Conservation (phyloP, 2,888 invertebrate genomes). For the Callosobruchus maculatus region DNA sequence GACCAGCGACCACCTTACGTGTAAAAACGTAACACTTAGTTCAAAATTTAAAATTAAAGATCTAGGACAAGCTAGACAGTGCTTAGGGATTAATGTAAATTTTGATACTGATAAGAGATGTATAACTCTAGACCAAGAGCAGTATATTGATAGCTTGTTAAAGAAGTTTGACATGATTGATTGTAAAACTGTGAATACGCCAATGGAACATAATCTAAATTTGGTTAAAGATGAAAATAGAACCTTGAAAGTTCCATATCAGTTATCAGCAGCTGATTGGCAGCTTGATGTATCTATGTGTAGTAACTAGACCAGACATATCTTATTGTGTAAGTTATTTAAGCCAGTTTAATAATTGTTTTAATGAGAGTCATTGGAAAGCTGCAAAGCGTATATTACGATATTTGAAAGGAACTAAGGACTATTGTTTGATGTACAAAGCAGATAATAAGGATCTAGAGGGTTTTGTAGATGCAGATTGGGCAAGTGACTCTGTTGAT, state of each 20-base stretch:
- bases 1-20: too few species aligned
- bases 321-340: conserved; percentile 22
- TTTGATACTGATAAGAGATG: conserved; percentile 5
- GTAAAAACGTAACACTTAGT: conserved; percentile 15
- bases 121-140: conserved; percentile 17
- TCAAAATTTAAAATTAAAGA: conserved; percentile 18
- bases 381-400: conserved; percentile 11
- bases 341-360: conserved; percentile 19
- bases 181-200: conserved; percentile 10
- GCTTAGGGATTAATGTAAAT: conserved; percentile 22
- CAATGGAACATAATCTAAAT: conserved; percentile 11
- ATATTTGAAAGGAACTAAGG: conserved; percentile 13
- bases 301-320: conserved; percentile 25
- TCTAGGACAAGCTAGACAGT: conserved; percentile 11
- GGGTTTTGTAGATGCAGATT: conserved; percentile 23
- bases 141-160: conserved; percentile 18
- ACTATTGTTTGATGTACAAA: conserved; percentile 1
- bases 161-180: conserved; percentile 6
- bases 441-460: conserved; percentile 7
- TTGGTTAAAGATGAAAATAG: conserved; percentile 1
- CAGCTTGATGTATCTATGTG: conserved; percentile 14
- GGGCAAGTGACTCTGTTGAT: conserved; percentile 11
- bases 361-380: conserved; percentile 21
- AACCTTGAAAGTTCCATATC: conserved; percentile 10
- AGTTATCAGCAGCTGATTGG: conserved; percentile 24